Percentiles rank a stretch among this genome's conserved stretches.
Evolutionary conservation across 2,888 invertebrate genomes (phyloP).

Genomic region (Ptilodon capucinus): DNA sequence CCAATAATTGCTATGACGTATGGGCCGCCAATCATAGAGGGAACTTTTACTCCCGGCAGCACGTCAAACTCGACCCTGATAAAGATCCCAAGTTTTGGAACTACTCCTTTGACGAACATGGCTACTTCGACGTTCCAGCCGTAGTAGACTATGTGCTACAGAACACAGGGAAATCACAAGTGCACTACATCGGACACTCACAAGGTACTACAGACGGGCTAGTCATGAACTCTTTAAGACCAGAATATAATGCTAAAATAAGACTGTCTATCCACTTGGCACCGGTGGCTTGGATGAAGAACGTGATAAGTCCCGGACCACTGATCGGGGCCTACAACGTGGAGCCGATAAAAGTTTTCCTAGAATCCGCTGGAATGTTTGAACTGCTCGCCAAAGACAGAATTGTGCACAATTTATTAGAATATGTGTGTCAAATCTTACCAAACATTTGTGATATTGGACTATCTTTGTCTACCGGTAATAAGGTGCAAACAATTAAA

Average conservation of each 20-base stretch:
- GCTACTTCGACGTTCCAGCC: slow-evolving; percentile 86
- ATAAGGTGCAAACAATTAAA: slow-evolving; percentile 77
- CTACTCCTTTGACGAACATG: slow-evolving; percentile 87
- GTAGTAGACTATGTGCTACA: slow-evolving; percentile 67
- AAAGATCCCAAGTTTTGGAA: slow-evolving; percentile 73
- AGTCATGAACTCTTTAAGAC: slow-evolving; percentile 75
- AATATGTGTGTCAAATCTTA: slow-evolving; percentile 55
- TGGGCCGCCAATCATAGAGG: slow-evolving; percentile 81
- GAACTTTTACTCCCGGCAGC: slow-evolving; percentile 83
- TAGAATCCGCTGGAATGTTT: slow-evolving; percentile 72
- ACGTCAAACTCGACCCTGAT: slow-evolving; percentile 66
- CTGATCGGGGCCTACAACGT: slow-evolving; percentile 37
- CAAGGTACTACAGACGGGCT: slow-evolving; percentile 85
- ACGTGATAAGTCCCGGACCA: slow-evolving; percentile 59
- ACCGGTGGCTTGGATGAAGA: slow-evolving; percentile 76
- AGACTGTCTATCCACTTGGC: slow-evolving; percentile 69
- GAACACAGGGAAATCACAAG: slow-evolving; percentile 72
- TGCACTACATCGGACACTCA: slow-evolving; percentile 88
- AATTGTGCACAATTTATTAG: slow-evolving; percentile 61
- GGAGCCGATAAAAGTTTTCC: slow-evolving; percentile 36
- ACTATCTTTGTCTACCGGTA: slow-evolving; percentile 82
- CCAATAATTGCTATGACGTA: slow-evolving; percentile 80
- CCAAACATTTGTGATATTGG: slow-evolving; percentile 81
- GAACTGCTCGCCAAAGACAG: slow-evolving; percentile 85
- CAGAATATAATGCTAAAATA: slow-evolving; percentile 84